A percentile compares a stretch with the other conserved stretches of the same genome.
These are phyloP conservation scores for Eupithecia centaureata DNA, from an alignment of 2,888 invertebrate species.

Conservation along the genomic window DNA sequence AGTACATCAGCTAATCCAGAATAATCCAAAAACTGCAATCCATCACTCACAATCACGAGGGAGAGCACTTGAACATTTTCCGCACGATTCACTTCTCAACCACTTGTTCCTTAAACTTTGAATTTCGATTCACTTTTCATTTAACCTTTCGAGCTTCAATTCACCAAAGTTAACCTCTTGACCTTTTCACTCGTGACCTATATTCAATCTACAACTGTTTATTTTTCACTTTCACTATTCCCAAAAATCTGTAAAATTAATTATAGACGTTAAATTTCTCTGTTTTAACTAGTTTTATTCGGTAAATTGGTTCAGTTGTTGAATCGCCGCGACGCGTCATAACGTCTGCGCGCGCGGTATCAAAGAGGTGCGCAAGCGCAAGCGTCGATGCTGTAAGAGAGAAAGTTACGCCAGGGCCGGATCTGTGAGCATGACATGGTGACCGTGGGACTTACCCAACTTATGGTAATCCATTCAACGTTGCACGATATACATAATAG, in stretches of 20 bases:
- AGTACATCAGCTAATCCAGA: conserved; percentile 1
- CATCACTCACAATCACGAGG: conserved; percentile 45
- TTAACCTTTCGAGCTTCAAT: neutral
- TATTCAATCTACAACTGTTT: neutral
- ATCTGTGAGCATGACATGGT: conserved; percentile 39
- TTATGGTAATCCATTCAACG: conserved; percentile 34
- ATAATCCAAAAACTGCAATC: conserved; percentile 42
- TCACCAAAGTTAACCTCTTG: too few relatives aligned
- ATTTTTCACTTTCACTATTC: conserved; percentile 1
- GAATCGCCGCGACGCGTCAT: conserved; percentile 47
- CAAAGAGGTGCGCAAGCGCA: conserved; percentile 67
- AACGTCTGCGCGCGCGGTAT: conserved; percentile 58
- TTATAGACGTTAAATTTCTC: neutral
- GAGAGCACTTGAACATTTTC: conserved; percentile 53
- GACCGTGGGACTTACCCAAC: conserved; percentile 38
- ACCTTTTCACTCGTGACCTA: conserved; percentile 5
- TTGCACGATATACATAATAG: conserved; percentile 25
- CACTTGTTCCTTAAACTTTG: neutral
- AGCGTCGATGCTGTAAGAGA: conserved; percentile 79
- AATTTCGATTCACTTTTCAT: neutral
- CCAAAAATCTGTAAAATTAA: neutral
- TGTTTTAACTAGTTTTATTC: neutral
- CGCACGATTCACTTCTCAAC: neutral
- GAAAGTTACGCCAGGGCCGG: conserved; percentile 73
- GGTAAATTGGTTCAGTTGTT: conserved; percentile 36